Evolutionary conservation across 2,797 vertebrate genomes (phyloP).

Genomic region (Myotis planiceps): DNA sequence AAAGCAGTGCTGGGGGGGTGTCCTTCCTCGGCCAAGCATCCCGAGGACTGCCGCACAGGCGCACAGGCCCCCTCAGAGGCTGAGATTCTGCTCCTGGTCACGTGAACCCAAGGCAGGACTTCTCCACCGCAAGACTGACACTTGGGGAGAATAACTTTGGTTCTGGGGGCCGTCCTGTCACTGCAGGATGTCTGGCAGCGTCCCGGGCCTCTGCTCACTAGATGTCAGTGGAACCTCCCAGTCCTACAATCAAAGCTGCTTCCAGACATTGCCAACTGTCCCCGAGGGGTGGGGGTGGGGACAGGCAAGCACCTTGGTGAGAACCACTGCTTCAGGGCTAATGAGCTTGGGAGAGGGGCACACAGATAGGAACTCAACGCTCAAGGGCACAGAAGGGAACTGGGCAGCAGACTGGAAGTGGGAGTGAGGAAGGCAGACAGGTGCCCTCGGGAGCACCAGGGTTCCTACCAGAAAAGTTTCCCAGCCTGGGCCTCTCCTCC

Average conservation of each 20-base stretch:
- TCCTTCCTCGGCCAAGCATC: not conserved
- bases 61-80: not conserved
- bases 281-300: not conserved
- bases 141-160: fast-evolving
- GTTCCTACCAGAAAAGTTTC: constrained; percentile 95
- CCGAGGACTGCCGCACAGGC: not conserved
- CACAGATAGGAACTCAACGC: fast-evolving
- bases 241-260: no score
- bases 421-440: not conserved
- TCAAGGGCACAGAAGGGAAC: fast-evolving
- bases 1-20: not conserved
- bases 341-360: not conserved
- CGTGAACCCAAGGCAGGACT: not conserved
- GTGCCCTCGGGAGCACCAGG: fast-evolving
- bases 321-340: not conserved
- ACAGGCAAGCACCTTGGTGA: not conserved
- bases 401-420: fast-evolving
- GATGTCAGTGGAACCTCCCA: not conserved
- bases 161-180: fast-evolving
- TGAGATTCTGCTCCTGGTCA: not conserved
- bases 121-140: not conserved
- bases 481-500: constrained; percentile 99
- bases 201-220: not conserved
- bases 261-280: not conserved
- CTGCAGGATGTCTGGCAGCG: fast-evolving